A percentile compares a stretch with the other conserved stretches of the same genome.
Conservation (phyloP, 1,140 invertebrate species). For the Rhizoglyphus robini region DNA sequence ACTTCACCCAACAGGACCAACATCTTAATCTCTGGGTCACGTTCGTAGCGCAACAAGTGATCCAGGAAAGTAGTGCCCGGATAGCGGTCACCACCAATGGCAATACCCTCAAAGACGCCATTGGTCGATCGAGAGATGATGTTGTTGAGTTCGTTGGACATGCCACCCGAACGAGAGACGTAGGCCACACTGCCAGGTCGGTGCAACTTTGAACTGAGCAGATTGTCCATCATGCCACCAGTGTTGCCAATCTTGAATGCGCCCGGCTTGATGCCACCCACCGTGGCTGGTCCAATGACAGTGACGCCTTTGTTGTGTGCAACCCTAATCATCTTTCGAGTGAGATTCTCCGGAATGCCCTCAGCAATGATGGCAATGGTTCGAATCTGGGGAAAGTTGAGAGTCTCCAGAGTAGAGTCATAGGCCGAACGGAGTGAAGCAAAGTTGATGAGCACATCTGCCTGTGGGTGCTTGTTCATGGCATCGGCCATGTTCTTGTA, state of each 20-base stretch:
- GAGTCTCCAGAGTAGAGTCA: constrained; percentile 85
- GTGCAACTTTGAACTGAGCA: constrained; percentile 91
- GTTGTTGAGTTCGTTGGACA: constrained; percentile 99
- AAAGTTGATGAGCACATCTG: constrained; percentile 95
- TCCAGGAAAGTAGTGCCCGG: constrained; percentile 98
- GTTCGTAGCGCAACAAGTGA: constrained; percentile 73
- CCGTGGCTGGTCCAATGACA: constrained; percentile 93
- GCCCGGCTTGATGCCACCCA: constrained; percentile 91
- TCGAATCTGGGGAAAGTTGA: constrained; percentile 81
- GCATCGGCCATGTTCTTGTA: constrained; percentile 96
- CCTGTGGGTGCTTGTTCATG: constrained; percentile 85
- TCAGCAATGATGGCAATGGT: constrained; percentile 98
- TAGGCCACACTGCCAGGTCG: constrained; percentile 79
- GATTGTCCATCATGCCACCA: constrained; percentile 99
- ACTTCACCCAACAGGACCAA: constrained; percentile 89
- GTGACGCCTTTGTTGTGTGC: constrained; percentile 63
- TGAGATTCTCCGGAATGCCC: constrained; percentile 96
- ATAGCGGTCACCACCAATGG: constrained; percentile 98
- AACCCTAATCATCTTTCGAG: constrained; percentile 76
- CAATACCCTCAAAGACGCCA: constrained; percentile 93
- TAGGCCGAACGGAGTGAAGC: constrained; percentile 94
- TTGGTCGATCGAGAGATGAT: constrained; percentile 93
- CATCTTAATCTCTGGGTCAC: constrained; percentile 66
- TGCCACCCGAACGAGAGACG: constrained; percentile 93
- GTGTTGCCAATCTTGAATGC: constrained; percentile 99